Percentiles rank a stretch among this genome's conserved stretches.
These are phyloP conservation scores for Metaphire vulgaris DNA, from an alignment of 1,140 invertebrate species.

Conservation along the genomic window DNA sequence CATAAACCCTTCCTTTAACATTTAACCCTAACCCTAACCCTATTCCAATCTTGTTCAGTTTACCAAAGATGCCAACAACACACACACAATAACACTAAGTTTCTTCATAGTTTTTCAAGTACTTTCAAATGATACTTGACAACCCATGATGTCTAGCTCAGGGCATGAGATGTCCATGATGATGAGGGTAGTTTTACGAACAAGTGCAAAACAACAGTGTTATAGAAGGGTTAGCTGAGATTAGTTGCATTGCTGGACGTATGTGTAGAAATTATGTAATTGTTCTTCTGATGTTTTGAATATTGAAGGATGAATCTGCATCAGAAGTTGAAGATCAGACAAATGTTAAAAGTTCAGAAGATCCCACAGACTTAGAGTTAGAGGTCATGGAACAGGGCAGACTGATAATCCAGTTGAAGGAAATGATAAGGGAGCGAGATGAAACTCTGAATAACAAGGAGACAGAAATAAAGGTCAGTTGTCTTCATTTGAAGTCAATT, in stretches of 20 bases:
- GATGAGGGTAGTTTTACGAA: background rate
- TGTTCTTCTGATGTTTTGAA: background rate
- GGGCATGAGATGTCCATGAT: background rate
- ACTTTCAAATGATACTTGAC: too few species aligned
- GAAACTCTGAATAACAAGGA: constrained; percentile 9
- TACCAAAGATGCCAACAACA: too few species aligned
- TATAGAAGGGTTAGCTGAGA: background rate
- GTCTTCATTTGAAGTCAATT: background rate
- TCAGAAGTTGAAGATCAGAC: background rate
- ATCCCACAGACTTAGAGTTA: constrained; percentile 7
- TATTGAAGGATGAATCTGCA: background rate
- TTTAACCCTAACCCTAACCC: too few species aligned
- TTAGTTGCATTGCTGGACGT: background rate
- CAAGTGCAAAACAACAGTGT: too few species aligned
- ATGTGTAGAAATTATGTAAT: background rate
- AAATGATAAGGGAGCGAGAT: constrained; percentile 18
- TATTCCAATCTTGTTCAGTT: too few species aligned
- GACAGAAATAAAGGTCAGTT: constrained; percentile 15
- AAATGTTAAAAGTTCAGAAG: background rate
- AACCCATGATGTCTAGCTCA: background rate
- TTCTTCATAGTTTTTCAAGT: too few species aligned
- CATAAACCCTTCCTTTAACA: too few species aligned
- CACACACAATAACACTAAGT: too few species aligned
- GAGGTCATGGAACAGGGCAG: constrained; percentile 10
- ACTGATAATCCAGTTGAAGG: constrained; percentile 16